Evolutionary conservation across 2,888 invertebrate genomes (phyloP).

Genomic region (Sinentomon sp.): DNA sequence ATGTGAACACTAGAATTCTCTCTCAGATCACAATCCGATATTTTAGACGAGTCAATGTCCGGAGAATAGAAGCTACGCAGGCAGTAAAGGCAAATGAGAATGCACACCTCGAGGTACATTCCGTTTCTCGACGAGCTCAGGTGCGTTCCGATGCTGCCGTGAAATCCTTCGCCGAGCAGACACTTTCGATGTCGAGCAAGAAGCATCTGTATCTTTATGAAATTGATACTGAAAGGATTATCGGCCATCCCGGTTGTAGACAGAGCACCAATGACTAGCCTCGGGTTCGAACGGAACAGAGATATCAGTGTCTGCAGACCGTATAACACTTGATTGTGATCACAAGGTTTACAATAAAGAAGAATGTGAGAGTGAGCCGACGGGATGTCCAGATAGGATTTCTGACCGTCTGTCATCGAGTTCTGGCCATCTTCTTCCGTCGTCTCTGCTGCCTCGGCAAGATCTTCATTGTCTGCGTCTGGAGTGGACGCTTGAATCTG

Average conservation of each 20-base stretch:
- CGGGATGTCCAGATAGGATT: too few species aligned
- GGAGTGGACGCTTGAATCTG: too few species aligned
- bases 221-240: constrained; percentile 24
- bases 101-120: constrained; percentile 51
- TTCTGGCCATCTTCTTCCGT: too few species aligned
- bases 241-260: constrained; percentile 40
- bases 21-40: too few species aligned
- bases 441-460: too few species aligned
- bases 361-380: constrained; percentile 60
- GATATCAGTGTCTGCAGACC: constrained; percentile 43
- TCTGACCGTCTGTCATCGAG: too few species aligned
- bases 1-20: too few species aligned
- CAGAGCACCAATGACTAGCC: constrained; percentile 40
- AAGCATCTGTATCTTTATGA: constrained; percentile 31
- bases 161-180: constrained; percentile 33
- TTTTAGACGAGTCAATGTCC: too few species aligned
- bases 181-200: constrained; percentile 49
- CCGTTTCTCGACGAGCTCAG: too few species aligned
- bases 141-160: constrained; percentile 20
- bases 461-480: too few species aligned
- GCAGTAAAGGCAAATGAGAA: constrained; percentile 46
- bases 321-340: constrained; percentile 41
- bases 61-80: constrained; percentile 50
- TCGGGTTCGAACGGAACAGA: constrained; percentile 37
- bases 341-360: constrained; percentile 48